Conservation (phyloP, 2,113 vertebrate species). For the Hoplias malabaricus region DNA sequence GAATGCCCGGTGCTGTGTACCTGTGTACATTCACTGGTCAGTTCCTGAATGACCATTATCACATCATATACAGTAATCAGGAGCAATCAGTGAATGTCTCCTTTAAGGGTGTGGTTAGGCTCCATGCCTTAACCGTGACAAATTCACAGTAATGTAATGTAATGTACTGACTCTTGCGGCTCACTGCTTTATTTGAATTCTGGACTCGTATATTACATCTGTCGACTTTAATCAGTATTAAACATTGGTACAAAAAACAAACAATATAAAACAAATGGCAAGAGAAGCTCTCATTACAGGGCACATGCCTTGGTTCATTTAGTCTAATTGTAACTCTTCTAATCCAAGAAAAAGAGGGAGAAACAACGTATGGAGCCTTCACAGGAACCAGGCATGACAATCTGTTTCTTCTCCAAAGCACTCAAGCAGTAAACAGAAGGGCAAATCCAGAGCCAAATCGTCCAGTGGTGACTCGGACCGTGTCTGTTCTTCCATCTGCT, state of each 20-base stretch:
- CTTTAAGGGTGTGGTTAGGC: too few species aligned
- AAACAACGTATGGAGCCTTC: neutral
- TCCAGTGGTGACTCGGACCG: conserved; percentile 51
- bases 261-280: neutral
- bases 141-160: too few species aligned
- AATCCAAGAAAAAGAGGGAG: conserved; percentile 29
- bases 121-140: too few species aligned
- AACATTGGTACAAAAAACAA: neutral
- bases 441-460: conserved; percentile 48
- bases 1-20: too few species aligned
- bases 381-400: conserved; percentile 6
- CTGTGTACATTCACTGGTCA: too few species aligned
- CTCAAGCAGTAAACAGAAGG: conserved; percentile 43
- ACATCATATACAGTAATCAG: too few species aligned
- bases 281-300: neutral
- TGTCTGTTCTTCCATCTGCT: conserved; percentile 2
- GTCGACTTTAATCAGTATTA: neutral
- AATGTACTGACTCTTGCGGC: too few species aligned
- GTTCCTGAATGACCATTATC: too few species aligned
- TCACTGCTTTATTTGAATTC: neutral
- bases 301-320: neutral
- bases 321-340: conserved; percentile 8
- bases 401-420: conserved; percentile 29
- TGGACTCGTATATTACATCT: neutral
- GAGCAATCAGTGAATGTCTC: too few species aligned